A percentile compares a stretch with the other conserved stretches of the same genome.
These are phyloP conservation scores for Gallinago media DNA, from an alignment of 2,113 vertebrate species.

Conservation along the genomic window DNA sequence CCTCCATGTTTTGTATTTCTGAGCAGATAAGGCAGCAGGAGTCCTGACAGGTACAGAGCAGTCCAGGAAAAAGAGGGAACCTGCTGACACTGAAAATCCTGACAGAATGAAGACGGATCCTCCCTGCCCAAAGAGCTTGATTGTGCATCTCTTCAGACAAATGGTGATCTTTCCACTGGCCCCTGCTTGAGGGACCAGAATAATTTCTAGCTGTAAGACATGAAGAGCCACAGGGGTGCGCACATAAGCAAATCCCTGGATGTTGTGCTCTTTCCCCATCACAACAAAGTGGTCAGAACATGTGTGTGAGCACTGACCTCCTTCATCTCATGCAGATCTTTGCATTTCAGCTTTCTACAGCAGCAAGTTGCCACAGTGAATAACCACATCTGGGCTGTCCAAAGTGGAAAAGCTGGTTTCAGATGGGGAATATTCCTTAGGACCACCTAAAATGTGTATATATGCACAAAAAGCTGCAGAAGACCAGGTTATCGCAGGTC, in stretches of 20 bases:
- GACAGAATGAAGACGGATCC: neutral
- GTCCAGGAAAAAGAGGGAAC: neutral
- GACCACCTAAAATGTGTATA: neutral
- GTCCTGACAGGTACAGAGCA: neutral
- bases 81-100: neutral
- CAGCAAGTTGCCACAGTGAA: neutral
- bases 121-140: neutral
- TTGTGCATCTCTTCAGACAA: neutral
- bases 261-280: neutral
- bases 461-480: neutral
- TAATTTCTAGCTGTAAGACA: neutral
- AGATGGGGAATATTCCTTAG: neutral
- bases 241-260: neutral
- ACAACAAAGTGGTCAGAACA: neutral
- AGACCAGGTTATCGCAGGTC: neutral
- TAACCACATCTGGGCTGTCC: neutral
- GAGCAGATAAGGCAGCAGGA: neutral
- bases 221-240: neutral
- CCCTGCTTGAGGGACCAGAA: neutral
- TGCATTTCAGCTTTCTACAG: neutral
- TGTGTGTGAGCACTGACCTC: neutral
- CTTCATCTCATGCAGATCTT: neutral
- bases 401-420: neutral
- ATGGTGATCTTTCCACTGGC: neutral
- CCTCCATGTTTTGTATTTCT: neutral